Evolutionary conservation across 2,797 vertebrate species (phyloP).

Genomic region (Carcharodon carcharias): DNA sequence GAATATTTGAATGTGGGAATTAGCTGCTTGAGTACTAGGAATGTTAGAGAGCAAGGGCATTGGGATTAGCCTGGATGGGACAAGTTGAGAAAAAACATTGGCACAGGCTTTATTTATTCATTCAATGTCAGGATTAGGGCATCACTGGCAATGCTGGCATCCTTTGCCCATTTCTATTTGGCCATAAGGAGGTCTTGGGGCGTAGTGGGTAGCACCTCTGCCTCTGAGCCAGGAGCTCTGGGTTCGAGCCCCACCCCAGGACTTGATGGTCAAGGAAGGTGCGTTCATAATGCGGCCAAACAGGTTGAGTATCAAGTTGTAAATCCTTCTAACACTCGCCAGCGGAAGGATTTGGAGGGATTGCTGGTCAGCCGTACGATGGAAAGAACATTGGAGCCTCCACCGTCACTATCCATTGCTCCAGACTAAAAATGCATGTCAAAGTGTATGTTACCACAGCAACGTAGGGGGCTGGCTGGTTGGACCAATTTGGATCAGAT

Average conservation of each 20-base stretch:
- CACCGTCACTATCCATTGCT: not conserved
- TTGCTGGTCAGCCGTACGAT: not conserved
- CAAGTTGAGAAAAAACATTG: not conserved
- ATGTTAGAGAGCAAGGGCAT: not conserved
- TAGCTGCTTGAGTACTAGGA: not conserved
- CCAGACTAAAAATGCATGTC: too few species aligned
- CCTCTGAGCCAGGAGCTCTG: not conserved
- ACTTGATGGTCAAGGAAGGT: not conserved
- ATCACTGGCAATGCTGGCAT: not conserved
- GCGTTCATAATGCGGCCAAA: not conserved
- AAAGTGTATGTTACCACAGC: too few species aligned
- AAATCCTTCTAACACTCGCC: too few species aligned
- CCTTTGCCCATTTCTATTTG: not conserved
- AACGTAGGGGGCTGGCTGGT: too few species aligned
- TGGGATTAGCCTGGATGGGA: not conserved
- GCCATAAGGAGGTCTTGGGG: not conserved
- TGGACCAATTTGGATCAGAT: too few species aligned
- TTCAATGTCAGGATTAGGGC: not conserved
- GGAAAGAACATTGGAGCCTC: not conserved
- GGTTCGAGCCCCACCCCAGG: not conserved
- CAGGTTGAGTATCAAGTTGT: too few species aligned
- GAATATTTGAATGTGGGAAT: not conserved
- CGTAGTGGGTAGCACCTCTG: not conserved
- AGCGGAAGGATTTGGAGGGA: not conserved
- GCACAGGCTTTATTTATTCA: not conserved